phyloP scores from a whole-genome alignment of 2,888 invertebrate genomes.

The Acholoe squamosa region DNA sequence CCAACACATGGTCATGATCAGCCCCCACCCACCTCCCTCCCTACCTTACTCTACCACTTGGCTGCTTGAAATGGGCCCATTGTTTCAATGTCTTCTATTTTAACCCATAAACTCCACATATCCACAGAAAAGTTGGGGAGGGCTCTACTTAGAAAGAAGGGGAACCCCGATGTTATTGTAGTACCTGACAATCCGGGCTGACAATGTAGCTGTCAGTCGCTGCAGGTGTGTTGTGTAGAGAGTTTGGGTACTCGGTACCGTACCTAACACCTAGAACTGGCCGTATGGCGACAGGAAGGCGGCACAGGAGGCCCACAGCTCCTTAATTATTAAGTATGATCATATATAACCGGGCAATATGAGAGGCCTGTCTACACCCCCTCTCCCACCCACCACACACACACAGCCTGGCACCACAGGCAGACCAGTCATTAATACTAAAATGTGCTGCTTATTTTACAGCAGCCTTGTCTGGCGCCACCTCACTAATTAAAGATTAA shows the following conservation, averaged over 20 bases:
- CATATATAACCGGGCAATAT: neutral
- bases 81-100: neutral
- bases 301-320: no score
- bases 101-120: neutral
- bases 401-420: neutral
- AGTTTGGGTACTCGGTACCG: neutral
- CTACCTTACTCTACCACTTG: neutral
- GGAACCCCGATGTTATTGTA: no score
- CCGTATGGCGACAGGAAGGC: neutral
- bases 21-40: neutral
- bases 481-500: slow-evolving; percentile 30
- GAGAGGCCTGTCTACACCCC: neutral
- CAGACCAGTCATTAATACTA: neutral
- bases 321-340: slow-evolving; percentile 8
- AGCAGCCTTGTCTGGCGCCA: slow-evolving; percentile 46
- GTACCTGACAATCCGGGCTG: no score
- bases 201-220: no score
- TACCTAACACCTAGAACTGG: slow-evolving; percentile 11
- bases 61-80: neutral
- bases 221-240: neutral
- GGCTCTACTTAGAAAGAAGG: no score
- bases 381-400: neutral
- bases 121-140: neutral
- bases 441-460: neutral
- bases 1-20: slow-evolving; percentile 54